These are phyloP conservation scores for Bombyx mori DNA, from an alignment of 1,140 invertebrate species.

Conservation along the genomic window DNA sequence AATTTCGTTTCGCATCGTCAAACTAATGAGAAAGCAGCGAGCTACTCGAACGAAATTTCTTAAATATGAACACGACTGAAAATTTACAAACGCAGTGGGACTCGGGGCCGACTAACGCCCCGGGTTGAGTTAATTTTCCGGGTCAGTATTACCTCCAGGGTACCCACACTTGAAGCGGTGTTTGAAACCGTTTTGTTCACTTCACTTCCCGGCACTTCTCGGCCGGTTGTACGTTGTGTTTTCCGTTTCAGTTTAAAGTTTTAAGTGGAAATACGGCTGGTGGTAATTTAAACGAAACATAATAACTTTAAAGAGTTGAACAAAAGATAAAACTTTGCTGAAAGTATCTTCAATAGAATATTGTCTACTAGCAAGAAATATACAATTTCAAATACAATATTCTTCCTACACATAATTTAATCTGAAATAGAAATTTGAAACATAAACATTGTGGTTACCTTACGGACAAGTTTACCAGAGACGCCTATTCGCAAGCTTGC, in stretches of 20 bases:
- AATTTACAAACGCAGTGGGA: conserved; percentile 13
- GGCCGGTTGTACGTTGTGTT: no score
- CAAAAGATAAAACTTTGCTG: not conserved
- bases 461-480: conserved; percentile 19
- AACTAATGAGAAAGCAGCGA: no score
- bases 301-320: no score
- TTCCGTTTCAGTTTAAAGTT: conserved; percentile 1
- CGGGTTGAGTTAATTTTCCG: conserved; percentile 45
- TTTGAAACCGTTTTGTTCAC: conserved; percentile 8
- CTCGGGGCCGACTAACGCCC: conserved; percentile 24
- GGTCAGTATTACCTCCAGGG: conserved; percentile 31
- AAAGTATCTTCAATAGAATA: not conserved
- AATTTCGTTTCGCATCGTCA: no score
- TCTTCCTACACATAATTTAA: not conserved
- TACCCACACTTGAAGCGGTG: conserved; percentile 17
- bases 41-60: not conserved
- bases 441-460: conserved; percentile 12
- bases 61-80: conserved; percentile 12
- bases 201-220: not conserved
- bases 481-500: conserved; percentile 13
- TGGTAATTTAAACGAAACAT: conserved; percentile 3
- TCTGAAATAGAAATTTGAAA: not conserved
- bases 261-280: not conserved
- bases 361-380: not conserved
- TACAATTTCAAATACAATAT: not conserved